Conservation (phyloP, 2,113 vertebrate species). For the Plectropomus leopardus region DNA sequence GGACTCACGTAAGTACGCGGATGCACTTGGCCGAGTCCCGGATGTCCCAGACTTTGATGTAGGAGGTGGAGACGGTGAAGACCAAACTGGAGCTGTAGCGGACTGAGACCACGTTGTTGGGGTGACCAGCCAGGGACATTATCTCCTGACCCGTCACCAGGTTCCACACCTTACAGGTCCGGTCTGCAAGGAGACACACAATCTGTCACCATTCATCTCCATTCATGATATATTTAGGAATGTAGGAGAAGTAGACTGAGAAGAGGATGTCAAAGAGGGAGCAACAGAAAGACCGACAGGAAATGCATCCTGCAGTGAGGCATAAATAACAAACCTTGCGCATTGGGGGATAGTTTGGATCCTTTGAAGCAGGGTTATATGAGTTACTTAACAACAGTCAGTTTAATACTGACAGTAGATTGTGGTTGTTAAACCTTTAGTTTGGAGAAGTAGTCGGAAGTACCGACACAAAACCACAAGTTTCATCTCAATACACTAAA, state of each 20-base stretch:
- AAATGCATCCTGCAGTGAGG: too few relatives aligned
- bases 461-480: too few relatives aligned
- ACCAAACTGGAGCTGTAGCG: constrained; percentile 97
- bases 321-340: too few relatives aligned
- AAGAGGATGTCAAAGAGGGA: neutral
- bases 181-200: constrained; percentile 84
- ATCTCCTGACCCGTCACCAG: constrained; percentile 99
- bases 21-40: constrained; percentile 97
- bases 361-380: too few relatives aligned
- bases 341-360: too few relatives aligned
- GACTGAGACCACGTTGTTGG: constrained; percentile 95
- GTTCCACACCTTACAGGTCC: constrained; percentile 99
- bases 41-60: constrained; percentile 99
- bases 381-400: too few relatives aligned
- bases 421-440: too few relatives aligned
- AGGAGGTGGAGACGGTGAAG: constrained; percentile 96
- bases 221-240: neutral
- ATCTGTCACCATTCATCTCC: neutral
- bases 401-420: too few relatives aligned
- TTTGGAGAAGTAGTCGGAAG: too few relatives aligned
- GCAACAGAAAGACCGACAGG: too few relatives aligned
- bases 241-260: neutral
- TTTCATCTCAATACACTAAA: too few relatives aligned
- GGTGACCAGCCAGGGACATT: constrained; percentile 90
- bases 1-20: constrained; percentile 93